These are phyloP conservation scores for Limnothrissa miodon DNA, from an alignment of 2,113 vertebrate genomes.

Conservation along the genomic window DNA sequence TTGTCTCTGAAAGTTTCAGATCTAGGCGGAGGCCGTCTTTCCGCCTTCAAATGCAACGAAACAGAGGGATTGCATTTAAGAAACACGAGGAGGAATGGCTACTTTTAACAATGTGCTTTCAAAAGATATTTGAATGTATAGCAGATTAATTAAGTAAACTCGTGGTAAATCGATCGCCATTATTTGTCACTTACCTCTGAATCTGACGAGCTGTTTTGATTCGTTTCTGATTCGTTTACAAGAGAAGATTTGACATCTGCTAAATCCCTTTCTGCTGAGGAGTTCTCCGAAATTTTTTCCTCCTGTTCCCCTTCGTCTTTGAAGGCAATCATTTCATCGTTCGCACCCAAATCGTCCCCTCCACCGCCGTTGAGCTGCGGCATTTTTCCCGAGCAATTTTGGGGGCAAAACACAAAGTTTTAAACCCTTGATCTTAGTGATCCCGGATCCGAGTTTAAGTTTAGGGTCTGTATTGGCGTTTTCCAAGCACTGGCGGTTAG, in stretches of 20 bases:
- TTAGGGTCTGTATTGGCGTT: slow-evolving; percentile 71
- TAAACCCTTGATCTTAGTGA: slow-evolving; percentile 72
- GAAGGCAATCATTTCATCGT: slow-evolving; percentile 98
- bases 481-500: slow-evolving; percentile 70
- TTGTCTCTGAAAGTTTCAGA: slow-evolving; percentile 96
- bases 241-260: slow-evolving; percentile 98
- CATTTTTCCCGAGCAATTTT: slow-evolving; percentile 89
- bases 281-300: slow-evolving; percentile 96
- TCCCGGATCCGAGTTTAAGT: slow-evolving; percentile 71
- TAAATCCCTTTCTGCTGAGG: slow-evolving; percentile 97
- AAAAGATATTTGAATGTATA: slow-evolving; percentile 20
- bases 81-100: slow-evolving; percentile 50
- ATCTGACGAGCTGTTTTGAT: slow-evolving; percentile 97
- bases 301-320: slow-evolving; percentile 99
- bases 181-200: slow-evolving; percentile 85
- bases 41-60: slow-evolving; percentile 84
- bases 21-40: slow-evolving; percentile 93
- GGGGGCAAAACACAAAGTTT: slow-evolving; percentile 71
- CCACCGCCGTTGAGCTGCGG: slow-evolving; percentile 99
- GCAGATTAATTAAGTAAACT: slow-evolving; percentile 33
- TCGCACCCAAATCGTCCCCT: slow-evolving; percentile 98
- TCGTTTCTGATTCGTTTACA: slow-evolving; percentile 98
- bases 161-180: slow-evolving; percentile 44
- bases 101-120: slow-evolving; percentile 22
- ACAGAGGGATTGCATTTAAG: slow-evolving; percentile 70